These are phyloP conservation scores for Ichneumon xanthorius DNA, from an alignment of 2,888 invertebrate species.

Conservation along the genomic window DNA sequence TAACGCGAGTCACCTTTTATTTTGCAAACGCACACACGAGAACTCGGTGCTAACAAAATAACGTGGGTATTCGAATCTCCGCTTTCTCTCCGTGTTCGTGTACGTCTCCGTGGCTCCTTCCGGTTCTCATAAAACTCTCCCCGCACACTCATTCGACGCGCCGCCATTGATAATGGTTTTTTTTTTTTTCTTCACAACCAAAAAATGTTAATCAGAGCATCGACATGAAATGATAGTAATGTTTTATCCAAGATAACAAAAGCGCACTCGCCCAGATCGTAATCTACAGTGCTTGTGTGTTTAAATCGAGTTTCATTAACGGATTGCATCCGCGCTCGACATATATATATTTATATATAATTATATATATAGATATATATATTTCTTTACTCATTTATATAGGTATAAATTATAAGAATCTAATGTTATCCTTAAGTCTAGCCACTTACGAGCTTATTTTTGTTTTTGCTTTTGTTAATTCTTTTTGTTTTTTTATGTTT, in stretches of 20 bases:
- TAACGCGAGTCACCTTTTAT: not conserved
- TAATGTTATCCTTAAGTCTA: slow-evolving; percentile 77
- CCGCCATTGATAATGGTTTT: not conserved
- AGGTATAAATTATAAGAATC: slow-evolving; percentile 82
- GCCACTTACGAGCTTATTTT: slow-evolving; percentile 75
- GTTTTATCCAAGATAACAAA: slow-evolving; percentile 67
- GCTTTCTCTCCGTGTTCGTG: not conserved
- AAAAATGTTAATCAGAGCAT: slow-evolving; percentile 42
- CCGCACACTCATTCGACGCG: not conserved
- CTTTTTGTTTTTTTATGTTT: slow-evolving; percentile 7
- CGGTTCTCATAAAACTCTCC: not conserved
- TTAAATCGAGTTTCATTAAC: slow-evolving; percentile 68
- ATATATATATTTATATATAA: slow-evolving; percentile 59
- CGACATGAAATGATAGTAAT: slow-evolving; percentile 44
- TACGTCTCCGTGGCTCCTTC: not conserved
- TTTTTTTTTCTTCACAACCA: not conserved
- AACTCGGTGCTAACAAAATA: not conserved
- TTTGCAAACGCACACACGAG: not conserved
- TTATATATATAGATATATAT: slow-evolving; percentile 59
- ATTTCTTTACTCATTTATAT: slow-evolving; percentile 68
- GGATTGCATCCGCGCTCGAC: slow-evolving; percentile 70
- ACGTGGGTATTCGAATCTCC: not conserved
- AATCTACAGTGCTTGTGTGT: slow-evolving; percentile 76
- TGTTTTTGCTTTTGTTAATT: slow-evolving; percentile 44
- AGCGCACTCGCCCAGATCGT: slow-evolving; percentile 70